Evolutionary conservation across 2,888 invertebrate species (phyloP), one percentile per base, ranked within the genome.

Genomic region (Lucinisca nassula): DNA sequence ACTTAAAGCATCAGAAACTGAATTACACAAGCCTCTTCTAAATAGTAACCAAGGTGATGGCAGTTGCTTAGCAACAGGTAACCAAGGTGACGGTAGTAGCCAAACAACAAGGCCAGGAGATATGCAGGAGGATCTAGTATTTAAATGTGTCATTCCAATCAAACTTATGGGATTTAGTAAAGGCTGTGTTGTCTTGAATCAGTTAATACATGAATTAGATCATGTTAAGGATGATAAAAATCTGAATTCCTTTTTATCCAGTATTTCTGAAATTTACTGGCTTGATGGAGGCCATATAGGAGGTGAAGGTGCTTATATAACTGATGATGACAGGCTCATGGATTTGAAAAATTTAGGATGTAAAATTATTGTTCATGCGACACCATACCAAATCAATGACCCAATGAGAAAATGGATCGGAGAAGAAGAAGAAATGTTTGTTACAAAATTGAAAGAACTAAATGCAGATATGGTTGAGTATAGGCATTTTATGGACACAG

Each of bases 211-310:
- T 95, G 98, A 98, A 97, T 97, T 98, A 96, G 97, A 98, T 27
- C 51, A 73, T n/a, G 87, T 88, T 2, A 58, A 85, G 8, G 61
- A 86, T 30, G 81, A 90, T 27, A 79, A 80, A 21, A 90, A 93
- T 8, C 82, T 77, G 97, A 97, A 0, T 97, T 75, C 76, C 0
- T 96, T 96, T 84, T 75, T 96, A 4, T 67, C 81, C 17, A 97
- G 97, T 82, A 97, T 99, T 78, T 97, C 97, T 91, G 97, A 97
- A 90, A 98, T 99, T 97, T 98, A 98, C 96, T 99, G 98, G 98
- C 96, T 99, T 94, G 98, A 99, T 96, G 98, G 98, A 1, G 98
- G 98, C 0, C 98, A 99, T 96, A 97, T 98, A n/a, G 99, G 98
- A 24, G 97, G 97, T 0, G 98, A 98, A 95, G 98, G 98, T 96